Evolutionary conservation across 2,113 vertebrate species (phyloP).

Genomic region (Tupaia tana): DNA sequence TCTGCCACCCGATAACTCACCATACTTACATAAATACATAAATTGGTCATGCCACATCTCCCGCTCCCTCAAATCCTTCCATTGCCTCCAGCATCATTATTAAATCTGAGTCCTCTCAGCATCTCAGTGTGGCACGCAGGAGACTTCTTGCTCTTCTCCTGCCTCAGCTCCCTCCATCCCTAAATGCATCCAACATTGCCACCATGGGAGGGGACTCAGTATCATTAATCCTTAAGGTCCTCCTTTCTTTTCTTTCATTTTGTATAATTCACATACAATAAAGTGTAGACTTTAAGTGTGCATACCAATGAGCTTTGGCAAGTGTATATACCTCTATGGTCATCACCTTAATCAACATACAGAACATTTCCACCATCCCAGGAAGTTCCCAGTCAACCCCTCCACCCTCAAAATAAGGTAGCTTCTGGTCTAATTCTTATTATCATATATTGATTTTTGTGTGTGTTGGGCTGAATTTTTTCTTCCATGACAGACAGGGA

Average conservation of each 20-base stretch:
- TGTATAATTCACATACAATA: background rate
- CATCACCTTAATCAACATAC: background rate
- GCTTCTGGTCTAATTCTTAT: background rate
- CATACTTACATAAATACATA: background rate
- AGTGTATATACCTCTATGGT: background rate
- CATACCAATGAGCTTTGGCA: background rate
- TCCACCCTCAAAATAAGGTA: background rate
- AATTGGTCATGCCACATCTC: background rate
- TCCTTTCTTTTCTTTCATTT: background rate
- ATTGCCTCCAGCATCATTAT: background rate
- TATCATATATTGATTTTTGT: background rate
- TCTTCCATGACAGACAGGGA: too few relatives aligned
- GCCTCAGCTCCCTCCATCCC: background rate
- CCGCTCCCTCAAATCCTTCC: background rate
- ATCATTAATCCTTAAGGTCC: too few relatives aligned
- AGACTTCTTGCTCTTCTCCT: background rate
- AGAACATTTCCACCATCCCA: background rate
- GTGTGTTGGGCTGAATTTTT: too few relatives aligned
- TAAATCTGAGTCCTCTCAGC: background rate
- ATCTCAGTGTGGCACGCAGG: background rate
- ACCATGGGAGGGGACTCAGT: too few relatives aligned
- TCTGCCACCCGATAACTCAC: background rate
- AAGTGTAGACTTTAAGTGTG: background rate
- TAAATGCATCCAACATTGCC: accelerated
- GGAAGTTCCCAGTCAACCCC: background rate